phyloP scores from a whole-genome alignment of 2,888 invertebrate genomes.

The Byasa hedistus region DNA sequence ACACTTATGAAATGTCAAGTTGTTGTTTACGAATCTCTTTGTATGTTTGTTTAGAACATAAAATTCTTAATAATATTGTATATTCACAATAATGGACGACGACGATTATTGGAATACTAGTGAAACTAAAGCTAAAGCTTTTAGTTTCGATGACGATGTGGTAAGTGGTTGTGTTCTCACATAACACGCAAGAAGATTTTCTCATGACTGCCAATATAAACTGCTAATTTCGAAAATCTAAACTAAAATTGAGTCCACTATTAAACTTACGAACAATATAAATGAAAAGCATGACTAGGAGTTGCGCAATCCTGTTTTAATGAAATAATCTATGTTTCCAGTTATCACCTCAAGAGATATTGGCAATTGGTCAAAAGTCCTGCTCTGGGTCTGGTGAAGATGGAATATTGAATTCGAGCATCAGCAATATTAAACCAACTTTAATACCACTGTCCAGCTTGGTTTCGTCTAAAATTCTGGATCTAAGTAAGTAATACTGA shows the following conservation, averaged over 20 bases:
- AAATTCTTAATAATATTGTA: not conserved
- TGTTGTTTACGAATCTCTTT: not conserved
- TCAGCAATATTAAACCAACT: conserved; percentile 52
- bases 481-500: conserved; percentile 58
- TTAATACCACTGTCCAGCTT: conserved; percentile 63
- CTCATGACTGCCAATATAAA: no score
- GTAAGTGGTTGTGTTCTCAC: conserved; percentile 53
- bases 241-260: no score
- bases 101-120: conserved; percentile 89
- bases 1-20: not conserved
- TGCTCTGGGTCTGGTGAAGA: conserved; percentile 53
- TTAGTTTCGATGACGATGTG: conserved; percentile 89
- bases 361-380: conserved; percentile 69
- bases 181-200: no score
- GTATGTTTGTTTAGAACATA: not conserved
- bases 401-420: conserved; percentile 50
- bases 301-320: not conserved
- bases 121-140: conserved; percentile 84
- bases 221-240: no score
- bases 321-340: conserved; percentile 39
- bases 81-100: conserved; percentile 64
- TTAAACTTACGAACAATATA: not conserved
- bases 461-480: conserved; percentile 65
- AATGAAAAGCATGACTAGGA: not conserved
- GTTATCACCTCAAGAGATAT: conserved; percentile 72